Base-by-base conservation (phyloP, 2,113 vertebrate species). In the Cryptoleucopteryx plumbea region DNA sequence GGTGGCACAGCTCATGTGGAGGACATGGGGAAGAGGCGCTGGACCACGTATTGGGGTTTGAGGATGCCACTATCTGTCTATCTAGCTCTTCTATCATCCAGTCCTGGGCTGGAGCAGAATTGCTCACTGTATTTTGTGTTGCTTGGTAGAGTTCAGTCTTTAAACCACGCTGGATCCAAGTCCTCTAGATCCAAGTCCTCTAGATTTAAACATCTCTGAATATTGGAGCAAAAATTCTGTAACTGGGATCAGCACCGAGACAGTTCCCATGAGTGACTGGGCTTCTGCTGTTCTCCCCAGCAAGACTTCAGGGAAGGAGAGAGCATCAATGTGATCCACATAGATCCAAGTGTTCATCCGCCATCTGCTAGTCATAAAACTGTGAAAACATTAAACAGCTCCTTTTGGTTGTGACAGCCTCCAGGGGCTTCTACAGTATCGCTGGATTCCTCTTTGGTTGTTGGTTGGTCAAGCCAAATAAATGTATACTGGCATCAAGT, bases 31-130 rank as follows among this genome's bases (percentile, higher is more conserved):
- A 68, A 40, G 73, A 65, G 9, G 9, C 2, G 7, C 31, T 56
- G 71, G 26, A 32, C 13, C 21, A 9, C 2, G 1, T 22, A 13
- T 0, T 0, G 1, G 61, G 42, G 4, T 67, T 82, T 71, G 53
- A 50, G 26, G 56, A 21, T 31, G 45, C 29, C 21, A 14, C 3
- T 0, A 1, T 61, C 63, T 11, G 11, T 78, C 50, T 90, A 0
- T 17, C 48, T 72, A 31, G 11, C 10, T 91, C 38, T 21, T 65
- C 29, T 45, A 0, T 48, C 63, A 23, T 32, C 42, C 48, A 8
- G 4, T 56, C 93, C 32, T 47, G 66, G 34, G 38, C 38, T 65
- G 20, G 25, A 83, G 48, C 12, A 7, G 86, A 52, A 36, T 15
- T 68, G 16, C 40, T 55, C 3, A 0, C 55, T 74, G 26, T 20